A percentile compares a stretch with the other conserved stretches of the same genome.
Conservation (phyloP, 2,113 vertebrate species). For the Mohoua ochrocephala region DNA sequence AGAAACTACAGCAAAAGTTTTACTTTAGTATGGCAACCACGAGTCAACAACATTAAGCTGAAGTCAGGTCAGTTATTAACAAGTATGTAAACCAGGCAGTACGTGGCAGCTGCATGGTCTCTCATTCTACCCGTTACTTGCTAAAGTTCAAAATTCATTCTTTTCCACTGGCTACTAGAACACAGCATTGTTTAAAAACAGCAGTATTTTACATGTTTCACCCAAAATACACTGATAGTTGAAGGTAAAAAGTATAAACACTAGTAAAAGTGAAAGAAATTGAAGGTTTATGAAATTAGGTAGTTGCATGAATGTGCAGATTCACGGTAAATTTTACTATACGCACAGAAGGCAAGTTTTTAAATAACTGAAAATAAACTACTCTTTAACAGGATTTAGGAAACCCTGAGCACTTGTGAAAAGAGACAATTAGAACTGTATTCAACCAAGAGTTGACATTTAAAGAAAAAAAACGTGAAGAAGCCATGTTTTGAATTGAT, state of each 20-base stretch:
- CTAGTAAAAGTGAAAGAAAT: neutral
- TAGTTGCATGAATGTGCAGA: neutral
- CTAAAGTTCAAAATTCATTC: neutral
- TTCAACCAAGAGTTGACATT: neutral
- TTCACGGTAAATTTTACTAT: neutral
- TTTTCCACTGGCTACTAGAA: neutral
- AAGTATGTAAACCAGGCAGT: neutral
- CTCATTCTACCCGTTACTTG: neutral
- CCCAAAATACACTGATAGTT: neutral
- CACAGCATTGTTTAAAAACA: neutral
- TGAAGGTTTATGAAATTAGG: neutral
- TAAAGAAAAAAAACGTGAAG: constrained; percentile 4
- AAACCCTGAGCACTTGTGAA: neutral
- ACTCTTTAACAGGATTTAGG: neutral
- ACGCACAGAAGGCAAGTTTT: neutral
- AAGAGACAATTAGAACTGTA: neutral
- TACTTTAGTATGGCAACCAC: neutral
- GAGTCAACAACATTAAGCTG: neutral
- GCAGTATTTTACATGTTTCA: neutral
- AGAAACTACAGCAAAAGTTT: neutral
- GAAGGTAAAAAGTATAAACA: neutral
- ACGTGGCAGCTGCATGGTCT: fast-evolving
- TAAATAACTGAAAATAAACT: neutral
- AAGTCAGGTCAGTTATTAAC: neutral
- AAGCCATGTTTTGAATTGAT: constrained; percentile 25